Percentiles rank a stretch among this genome's conserved stretches.
Evolutionary conservation across 2,113 vertebrate genomes (phyloP).

Genomic region (Boleophthalmus pectinirostris): DNA sequence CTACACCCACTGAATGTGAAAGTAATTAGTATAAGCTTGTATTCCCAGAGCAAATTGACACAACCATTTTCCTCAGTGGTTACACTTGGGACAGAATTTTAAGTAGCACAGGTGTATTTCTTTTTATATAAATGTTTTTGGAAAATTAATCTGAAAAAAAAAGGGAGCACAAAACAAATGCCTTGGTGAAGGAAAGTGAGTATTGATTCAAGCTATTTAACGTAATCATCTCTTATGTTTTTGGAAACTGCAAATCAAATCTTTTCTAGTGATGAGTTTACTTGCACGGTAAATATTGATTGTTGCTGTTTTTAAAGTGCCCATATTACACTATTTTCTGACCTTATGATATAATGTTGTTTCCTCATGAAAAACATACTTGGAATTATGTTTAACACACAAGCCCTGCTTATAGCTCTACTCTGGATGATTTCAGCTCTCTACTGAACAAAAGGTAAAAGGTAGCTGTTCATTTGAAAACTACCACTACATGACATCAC

Average conservation of each 20-base stretch:
- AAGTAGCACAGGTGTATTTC: constrained; percentile 9
- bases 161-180: background rate
- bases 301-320: too few relatives aligned
- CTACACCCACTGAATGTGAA: constrained; percentile 25
- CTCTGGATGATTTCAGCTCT: too few relatives aligned
- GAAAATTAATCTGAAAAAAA: constrained; percentile 10
- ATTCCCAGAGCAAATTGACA: constrained; percentile 42
- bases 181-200: background rate
- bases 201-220: background rate
- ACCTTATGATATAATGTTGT: too few relatives aligned
- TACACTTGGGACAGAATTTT: constrained; percentile 24
- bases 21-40: constrained; percentile 45
- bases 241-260: background rate
- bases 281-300: too few relatives aligned
- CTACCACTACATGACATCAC: too few relatives aligned
- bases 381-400: too few relatives aligned
- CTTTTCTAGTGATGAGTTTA: background rate
- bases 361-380: too few relatives aligned
- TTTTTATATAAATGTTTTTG: constrained; percentile 22
- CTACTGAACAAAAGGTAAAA: too few relatives aligned
- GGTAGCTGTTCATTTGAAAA: too few relatives aligned
- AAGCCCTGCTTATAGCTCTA: too few relatives aligned
- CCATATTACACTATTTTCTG: too few relatives aligned
- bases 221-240: background rate
- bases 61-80: constrained; percentile 20